Evolutionary conservation across 2,797 vertebrate species (phyloP), one percentile per base, ranked within the genome.

Genomic region (Coendou prehensilis): DNA sequence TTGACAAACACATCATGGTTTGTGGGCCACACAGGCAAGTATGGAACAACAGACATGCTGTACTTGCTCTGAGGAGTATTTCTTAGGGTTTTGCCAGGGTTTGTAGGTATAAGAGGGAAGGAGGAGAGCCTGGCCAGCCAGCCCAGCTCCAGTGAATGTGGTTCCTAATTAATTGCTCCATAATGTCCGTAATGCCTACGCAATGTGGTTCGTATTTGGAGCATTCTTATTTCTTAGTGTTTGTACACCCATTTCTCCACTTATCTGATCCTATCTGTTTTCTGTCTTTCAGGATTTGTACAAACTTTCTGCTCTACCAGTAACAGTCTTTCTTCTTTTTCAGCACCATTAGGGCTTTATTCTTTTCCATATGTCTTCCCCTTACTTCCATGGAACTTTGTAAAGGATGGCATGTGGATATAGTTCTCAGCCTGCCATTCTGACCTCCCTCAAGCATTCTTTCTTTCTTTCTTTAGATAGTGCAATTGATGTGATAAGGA

Each of bases 401-500:
- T 95, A 81, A 95, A 91, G 89, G 30, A 92, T 67, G 45, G 63
- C 28, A 56, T 71, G 45, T 95, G 78, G 50, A 50, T 37, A 6
- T 61, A 81, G 71, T 81, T 95, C 83, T 73, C 80, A 85, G 80
- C 45, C 61, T 95, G 81, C 85, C 80, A 45, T 94, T 91, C 91
- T 96, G 87, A 96, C 83, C 71, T 87, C 61, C 64, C 10, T 26
- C 22, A 87, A 73, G 59, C 83, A 26, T 92, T 87, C 84, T 91
- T 93, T 76, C 67, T 95, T 92, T 86, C 59, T 97, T 79, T 71
- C 83, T 91, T 79, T 89, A 64, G 52, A 64, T 67, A 85, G n/a
- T 87, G 30, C 47, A 86, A 28, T 80, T 95, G 89, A 96, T 75
- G 30, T 89, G 22, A 79, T 87, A 69, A 92, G 92, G 52, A 95